These are phyloP conservation scores for Aphrocallistes beatrix DNA, from an alignment of 37 sponge, comb jelly and placozoan genomes.

Conservation along the genomic window DNA sequence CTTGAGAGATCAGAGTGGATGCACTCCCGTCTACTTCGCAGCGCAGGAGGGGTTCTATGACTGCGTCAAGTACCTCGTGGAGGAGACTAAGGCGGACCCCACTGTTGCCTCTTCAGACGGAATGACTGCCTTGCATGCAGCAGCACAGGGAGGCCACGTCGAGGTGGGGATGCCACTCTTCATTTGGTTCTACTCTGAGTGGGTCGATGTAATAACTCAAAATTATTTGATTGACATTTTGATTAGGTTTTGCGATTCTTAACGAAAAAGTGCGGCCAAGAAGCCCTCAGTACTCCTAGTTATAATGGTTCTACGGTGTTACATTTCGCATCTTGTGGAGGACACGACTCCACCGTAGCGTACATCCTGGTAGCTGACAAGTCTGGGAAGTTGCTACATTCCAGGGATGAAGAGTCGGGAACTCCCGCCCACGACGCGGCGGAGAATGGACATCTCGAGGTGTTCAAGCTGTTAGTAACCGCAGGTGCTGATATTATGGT, in stretches of 20 bases:
- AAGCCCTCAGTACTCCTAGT: background rate
- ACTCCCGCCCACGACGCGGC: background rate
- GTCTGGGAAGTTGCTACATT: background rate
- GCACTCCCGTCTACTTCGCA: background rate
- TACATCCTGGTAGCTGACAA: background rate
- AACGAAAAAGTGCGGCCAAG: conserved; percentile 2
- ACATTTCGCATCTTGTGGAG: background rate
- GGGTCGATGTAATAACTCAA: background rate
- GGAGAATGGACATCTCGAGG: background rate
- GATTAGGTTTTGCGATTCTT: background rate
- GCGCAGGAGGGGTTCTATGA: background rate
- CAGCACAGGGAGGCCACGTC: background rate
- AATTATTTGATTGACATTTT: background rate
- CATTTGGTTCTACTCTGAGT: too few species aligned
- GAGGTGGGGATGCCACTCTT: background rate
- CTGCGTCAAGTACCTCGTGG: background rate
- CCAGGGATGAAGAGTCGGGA: background rate
- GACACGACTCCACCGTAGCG: background rate
- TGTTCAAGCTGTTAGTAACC: background rate
- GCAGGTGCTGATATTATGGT: background rate
- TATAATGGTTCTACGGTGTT: background rate
- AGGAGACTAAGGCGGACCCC: background rate
- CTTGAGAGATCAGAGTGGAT: background rate
- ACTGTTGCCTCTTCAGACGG: background rate
- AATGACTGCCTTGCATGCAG: background rate